Evolutionary conservation across 2,888 invertebrate genomes (phyloP), one percentile per base, ranked within the genome.

Genomic region (Tricholauxania praeusta): DNA sequence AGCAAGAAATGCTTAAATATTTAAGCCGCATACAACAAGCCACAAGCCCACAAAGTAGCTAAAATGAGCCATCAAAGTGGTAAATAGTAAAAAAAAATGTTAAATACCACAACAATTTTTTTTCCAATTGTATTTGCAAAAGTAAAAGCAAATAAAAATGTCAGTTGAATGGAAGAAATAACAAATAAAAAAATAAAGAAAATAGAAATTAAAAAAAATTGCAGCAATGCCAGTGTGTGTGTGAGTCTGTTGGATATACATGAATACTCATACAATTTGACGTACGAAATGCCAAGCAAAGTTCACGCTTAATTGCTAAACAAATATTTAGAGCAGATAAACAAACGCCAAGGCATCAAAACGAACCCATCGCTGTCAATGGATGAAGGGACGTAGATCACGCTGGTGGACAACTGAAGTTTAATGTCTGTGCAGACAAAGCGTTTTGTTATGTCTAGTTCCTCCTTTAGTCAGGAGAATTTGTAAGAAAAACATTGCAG

Each of bases 231-330:
- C 39, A 10, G 39, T 39, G 10, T 39, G 39, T 12, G 39, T 39
- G n/a, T 3, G 32, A 12, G 15, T 60, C 15, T n/a, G 8, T 32
- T 14, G 60, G 14, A 39, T 1, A 39, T 0, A 62, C 7, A 15
- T 17, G 12, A 39, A 39, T 39, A 39, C 39, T 10, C 6, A 39
- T 39, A 39, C 39, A 57, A 67, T 57, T 47, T 8, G 15, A 19
- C 12, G 39, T 19, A 57, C 22, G 12, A 47, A 47, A 53, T 53
- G 55, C n/a, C 17, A 55, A 55, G 32, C 3, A 66, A 47, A 67
- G 55, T 55, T 55, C 57, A 67, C 15, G 55, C 57, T 57, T 67
- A 67, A 67, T 67, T 67, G 67, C 57, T 57, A 57, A 57, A 19
- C 47, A 67, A 67, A 67, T 67, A 67, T 67, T 57, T 48, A n/a